Evolutionary conservation across 2,113 vertebrate genomes (phyloP), one percentile per base, ranked within the genome.

Genomic region (Phaethornis superciliosus): DNA sequence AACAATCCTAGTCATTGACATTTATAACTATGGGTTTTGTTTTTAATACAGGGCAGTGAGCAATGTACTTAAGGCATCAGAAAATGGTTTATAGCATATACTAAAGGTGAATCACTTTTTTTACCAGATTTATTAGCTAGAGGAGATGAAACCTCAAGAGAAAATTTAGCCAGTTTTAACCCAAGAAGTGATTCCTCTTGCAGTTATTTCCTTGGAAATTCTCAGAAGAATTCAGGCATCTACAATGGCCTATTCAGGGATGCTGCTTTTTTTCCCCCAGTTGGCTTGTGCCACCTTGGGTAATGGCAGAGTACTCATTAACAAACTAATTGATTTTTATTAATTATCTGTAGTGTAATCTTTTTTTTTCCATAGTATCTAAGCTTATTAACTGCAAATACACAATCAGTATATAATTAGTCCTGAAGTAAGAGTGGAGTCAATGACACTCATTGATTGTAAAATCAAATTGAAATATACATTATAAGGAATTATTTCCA

Each of bases 291-390:
- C 91, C 93, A 98, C 97, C 97, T 94, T 98, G 98, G 97, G 97
- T 98, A 97, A 97, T 93, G 89, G 88, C 63, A 96, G 93, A 97
- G 91, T 97, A 96, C 98, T 98, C 98, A 98, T 98, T 98, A 98
- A 98, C 94, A 98, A 98, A 97, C 95, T 98, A 98, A 98, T 98
- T 98, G 97, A 98, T 98, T 98, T 98, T 98, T 98, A 98, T 98
- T 98, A 98, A 98, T 98, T 98, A 98, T 98, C 98, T 98, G 95
- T 97, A 70, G 91, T 95, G 84, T 95, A 96, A 97, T 97, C 81
- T 97, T 97, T 97, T 97, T 96, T 96, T 97, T 97, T 94, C 94
- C 92, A 91, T 83, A 97, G 95, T 97, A 98, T 97, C 94, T 96
- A 95, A 98, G 93, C 96, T 98, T 98, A 98, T 98, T 98, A 98